Conservation (phyloP, 1,140 invertebrate species). For the Hyles vespertilio region DNA sequence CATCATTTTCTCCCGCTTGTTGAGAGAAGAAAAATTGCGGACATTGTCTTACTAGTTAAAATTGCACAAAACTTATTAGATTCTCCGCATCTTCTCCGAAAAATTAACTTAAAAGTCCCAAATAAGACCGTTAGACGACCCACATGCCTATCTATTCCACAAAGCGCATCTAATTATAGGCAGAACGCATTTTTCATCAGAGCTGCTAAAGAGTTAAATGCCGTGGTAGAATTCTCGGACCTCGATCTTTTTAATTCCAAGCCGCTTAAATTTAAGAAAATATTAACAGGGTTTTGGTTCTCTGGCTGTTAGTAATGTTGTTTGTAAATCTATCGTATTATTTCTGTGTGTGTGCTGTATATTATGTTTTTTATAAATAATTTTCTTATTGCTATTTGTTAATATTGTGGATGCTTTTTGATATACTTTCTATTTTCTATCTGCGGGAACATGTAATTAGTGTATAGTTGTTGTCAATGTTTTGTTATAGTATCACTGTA, state of each 20-base stretch:
- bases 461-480: too few relatives aligned
- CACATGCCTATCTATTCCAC: background rate
- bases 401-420: too few relatives aligned
- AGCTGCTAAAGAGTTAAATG: background rate
- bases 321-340: too few relatives aligned
- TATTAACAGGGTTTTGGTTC: constrained; percentile 4
- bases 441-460: too few relatives aligned
- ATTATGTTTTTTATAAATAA: too few relatives aligned
- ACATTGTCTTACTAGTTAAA: constrained; percentile 8
- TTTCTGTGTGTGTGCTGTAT: too few relatives aligned
- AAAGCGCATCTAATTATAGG: constrained; percentile 5
- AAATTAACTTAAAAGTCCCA: background rate
- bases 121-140: constrained; percentile 1
- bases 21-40: constrained; percentile 13
- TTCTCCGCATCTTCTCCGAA: constrained; percentile 8
- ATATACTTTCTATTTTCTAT: too few relatives aligned
- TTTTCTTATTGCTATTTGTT: too few relatives aligned
- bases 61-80: constrained; percentile 4
- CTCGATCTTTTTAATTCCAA: background rate
- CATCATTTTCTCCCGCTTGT: constrained; percentile 18
- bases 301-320: background rate
- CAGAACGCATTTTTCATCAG: background rate
- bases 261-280: background rate
- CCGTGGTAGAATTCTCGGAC: background rate
- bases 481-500: too few relatives aligned